Conservation (phyloP, 2,797 vertebrate genomes). For the Masticophis lateralis region DNA sequence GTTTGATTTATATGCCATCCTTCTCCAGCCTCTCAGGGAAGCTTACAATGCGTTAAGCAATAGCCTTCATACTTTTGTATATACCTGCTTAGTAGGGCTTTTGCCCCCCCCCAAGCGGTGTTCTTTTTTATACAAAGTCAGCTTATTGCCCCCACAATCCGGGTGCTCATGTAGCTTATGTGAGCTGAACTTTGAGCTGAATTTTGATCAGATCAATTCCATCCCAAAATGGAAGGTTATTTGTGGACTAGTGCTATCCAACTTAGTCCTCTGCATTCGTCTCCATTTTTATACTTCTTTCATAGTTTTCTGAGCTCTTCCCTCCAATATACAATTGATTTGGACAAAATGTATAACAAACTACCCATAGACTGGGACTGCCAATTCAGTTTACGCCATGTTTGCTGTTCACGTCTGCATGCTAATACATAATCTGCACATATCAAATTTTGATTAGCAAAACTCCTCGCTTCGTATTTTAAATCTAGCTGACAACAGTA, state of each 20-base stretch:
- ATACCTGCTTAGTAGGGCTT: no score
- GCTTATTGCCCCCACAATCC: no score
- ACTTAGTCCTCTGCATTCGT: neutral
- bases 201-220: neutral
- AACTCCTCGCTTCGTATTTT: neutral
- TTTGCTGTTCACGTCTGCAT: neutral
- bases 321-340: neutral
- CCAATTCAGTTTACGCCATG: neutral
- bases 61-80: no score
- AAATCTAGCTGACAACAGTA: neutral
- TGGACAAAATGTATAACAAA: neutral
- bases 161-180: neutral
- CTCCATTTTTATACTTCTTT: neutral
- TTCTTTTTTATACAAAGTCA: no score
- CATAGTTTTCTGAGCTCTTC: neutral
- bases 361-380: no score
- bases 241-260: neutral
- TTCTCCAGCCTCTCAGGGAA: no score
- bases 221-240: neutral
- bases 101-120: no score
- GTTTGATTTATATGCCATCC: no score
- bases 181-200: neutral
- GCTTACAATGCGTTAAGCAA: no score
- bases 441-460: neutral
- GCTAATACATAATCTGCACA: neutral